Evolutionary conservation across 2,113 vertebrate species (phyloP).

Genomic region (Nothobranchius furzeri): DNA sequence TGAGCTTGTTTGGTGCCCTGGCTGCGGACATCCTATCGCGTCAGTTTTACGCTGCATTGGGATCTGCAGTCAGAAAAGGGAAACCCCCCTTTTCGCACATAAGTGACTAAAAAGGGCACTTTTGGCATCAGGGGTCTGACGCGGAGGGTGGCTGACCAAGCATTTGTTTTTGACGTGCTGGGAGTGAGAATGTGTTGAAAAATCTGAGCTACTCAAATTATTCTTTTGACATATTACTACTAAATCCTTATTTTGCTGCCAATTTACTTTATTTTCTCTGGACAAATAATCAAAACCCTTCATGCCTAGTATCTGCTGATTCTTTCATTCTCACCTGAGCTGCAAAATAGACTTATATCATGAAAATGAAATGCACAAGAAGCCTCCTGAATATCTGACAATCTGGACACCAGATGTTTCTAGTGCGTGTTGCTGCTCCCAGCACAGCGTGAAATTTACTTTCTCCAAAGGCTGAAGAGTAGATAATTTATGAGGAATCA

Average conservation of each 20-base stretch:
- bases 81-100: too few relatives aligned
- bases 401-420: conserved; percentile 66
- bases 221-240: neutral
- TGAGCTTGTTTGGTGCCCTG: too few relatives aligned
- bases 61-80: too few relatives aligned
- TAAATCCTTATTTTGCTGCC: neutral
- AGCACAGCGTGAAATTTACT: conserved; percentile 24
- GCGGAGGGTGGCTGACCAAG: too few relatives aligned
- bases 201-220: too few relatives aligned
- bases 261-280: neutral
- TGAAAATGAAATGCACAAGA: conserved; percentile 37
- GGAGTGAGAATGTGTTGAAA: neutral
- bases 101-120: too few relatives aligned
- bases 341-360: conserved; percentile 8
- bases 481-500: conserved; percentile 28
- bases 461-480: conserved; percentile 4
- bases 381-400: conserved; percentile 20
- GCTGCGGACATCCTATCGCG: too few relatives aligned
- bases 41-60: too few relatives aligned
- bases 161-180: too few relatives aligned
- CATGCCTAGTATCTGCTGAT: neutral
- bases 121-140: too few relatives aligned
- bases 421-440: conserved; percentile 24
- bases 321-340: conserved; percentile 1
- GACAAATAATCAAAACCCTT: neutral